phyloP scores from a whole-genome alignment of 2,888 invertebrate genomes.

The Apamea monoglypha region DNA sequence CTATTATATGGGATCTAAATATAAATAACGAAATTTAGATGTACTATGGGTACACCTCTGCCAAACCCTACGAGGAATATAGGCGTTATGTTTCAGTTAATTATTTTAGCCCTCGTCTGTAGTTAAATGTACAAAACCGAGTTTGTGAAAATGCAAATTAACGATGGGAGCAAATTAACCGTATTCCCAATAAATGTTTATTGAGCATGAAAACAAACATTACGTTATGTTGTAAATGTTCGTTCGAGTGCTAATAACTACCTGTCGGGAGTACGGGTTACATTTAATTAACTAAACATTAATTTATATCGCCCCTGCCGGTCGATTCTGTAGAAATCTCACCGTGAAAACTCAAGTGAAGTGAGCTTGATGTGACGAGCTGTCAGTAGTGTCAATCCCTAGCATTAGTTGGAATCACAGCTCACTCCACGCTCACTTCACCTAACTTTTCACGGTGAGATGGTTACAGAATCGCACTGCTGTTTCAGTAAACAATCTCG shows the following conservation, averaged over 20 bases:
- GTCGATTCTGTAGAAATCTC: too few species aligned
- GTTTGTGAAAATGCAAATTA: conserved; percentile 10
- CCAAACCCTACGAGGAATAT: not conserved
- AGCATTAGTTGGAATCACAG: too few species aligned
- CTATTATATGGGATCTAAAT: not conserved
- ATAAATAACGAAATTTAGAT: not conserved
- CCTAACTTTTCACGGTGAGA: too few species aligned
- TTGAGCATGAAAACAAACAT: conserved; percentile 36
- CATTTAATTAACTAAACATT: conserved; percentile 29
- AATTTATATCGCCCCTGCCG: conserved; percentile 25
- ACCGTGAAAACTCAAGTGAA: too few species aligned
- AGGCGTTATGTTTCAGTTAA: not conserved
- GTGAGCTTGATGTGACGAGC: too few species aligned
- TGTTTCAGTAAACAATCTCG: conserved; percentile 7
- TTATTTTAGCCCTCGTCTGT: not conserved
- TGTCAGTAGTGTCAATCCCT: too few species aligned
- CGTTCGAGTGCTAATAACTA: conserved; percentile 22
- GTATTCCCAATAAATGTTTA: conserved; percentile 25
- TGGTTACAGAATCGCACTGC: too few species aligned
- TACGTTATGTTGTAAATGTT: conserved; percentile 28
- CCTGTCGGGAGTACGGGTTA: conserved; percentile 5
- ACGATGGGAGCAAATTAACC: conserved; percentile 16
- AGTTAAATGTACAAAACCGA: not conserved
- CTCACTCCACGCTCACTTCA: too few species aligned
- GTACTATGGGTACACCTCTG: not conserved